Evolutionary conservation across 2,888 invertebrate species (phyloP).

Genomic region (Hemicrepidius hirtus): DNA sequence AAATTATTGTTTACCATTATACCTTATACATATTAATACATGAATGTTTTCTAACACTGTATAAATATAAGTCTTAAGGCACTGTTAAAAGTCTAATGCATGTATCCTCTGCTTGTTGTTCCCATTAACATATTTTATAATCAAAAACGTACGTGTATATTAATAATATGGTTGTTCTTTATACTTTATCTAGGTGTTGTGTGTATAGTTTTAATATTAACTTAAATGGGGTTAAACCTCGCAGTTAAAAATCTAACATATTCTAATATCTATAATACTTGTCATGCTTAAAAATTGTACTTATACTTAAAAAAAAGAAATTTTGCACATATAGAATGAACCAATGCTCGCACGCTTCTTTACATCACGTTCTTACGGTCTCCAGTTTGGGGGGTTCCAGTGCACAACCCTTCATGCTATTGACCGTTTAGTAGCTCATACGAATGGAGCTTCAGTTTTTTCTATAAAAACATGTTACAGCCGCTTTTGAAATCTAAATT

Average conservation of each 20-base stretch:
- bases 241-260: conserved; percentile 53
- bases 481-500: conserved; percentile 35
- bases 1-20: conserved; percentile 53
- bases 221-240: conserved; percentile 56
- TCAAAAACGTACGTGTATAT: conserved; percentile 62
- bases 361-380: conserved; percentile 57
- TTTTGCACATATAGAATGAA: conserved; percentile 54
- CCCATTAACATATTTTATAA: conserved; percentile 69
- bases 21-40: conserved; percentile 53
- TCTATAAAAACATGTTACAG: conserved; percentile 20
- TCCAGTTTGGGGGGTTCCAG: conserved; percentile 62
- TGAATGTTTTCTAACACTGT: conserved; percentile 65
- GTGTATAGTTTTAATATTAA: conserved; percentile 68
- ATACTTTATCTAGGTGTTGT: conserved; percentile 72
- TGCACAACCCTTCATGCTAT: conserved; percentile 62
- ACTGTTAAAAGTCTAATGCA: conserved; percentile 64
- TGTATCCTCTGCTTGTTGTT: conserved; percentile 69
- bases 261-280: conserved; percentile 49
- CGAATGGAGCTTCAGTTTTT: conserved; percentile 42
- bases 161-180: conserved; percentile 69
- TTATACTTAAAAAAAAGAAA: conserved; percentile 52
- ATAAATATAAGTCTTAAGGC: conserved; percentile 60
- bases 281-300: conserved; percentile 56
- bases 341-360: conserved; percentile 55
- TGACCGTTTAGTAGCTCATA: conserved; percentile 43